Percentiles rank a stretch among this genome's conserved stretches.
Conservation (phyloP, 2,888 invertebrate species). For the Nebria brevicollis region DNA sequence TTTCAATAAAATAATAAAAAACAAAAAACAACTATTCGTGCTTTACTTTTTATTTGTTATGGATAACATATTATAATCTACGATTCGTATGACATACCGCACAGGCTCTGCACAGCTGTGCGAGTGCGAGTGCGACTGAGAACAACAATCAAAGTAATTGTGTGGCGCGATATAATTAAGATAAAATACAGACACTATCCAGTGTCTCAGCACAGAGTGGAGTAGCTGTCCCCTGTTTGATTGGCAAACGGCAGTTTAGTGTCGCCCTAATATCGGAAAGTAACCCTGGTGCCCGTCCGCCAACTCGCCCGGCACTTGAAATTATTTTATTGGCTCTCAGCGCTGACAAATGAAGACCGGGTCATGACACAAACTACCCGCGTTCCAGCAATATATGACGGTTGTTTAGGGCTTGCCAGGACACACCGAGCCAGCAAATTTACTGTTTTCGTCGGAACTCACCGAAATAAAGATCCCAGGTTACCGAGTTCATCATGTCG, state of each 20-base stretch:
- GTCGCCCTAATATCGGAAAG: too few relatives aligned
- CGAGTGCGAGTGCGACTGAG: too few relatives aligned
- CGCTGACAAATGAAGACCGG: constrained; percentile 64
- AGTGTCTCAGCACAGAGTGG: not conserved
- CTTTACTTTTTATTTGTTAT: too few relatives aligned
- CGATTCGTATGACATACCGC: not conserved
- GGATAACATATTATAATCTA: not conserved
- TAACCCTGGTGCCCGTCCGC: constrained; percentile 8
- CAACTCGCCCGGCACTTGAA: constrained; percentile 32
- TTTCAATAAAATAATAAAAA: too few relatives aligned
- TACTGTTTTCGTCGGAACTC: constrained; percentile 25
- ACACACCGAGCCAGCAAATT: constrained; percentile 23
- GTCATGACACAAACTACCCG: constrained; percentile 63
- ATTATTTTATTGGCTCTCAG: constrained; percentile 63
- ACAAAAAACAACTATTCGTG: too few relatives aligned
- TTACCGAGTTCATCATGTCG: constrained; percentile 29
- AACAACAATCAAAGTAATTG: constrained; percentile 5
- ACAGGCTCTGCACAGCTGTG: too few relatives aligned
- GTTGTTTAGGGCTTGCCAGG: constrained; percentile 31
- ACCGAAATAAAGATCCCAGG: constrained; percentile 41
- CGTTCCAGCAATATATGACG: constrained; percentile 30
- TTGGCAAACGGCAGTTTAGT: constrained; percentile 36
- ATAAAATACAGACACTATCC: constrained; percentile 31
- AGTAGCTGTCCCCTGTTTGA: constrained; percentile 14
- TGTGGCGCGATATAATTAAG: constrained; percentile 31